These are phyloP conservation scores for Heteropelma amictum DNA, from an alignment of 2,888 invertebrate genomes.

Conservation along the genomic window DNA sequence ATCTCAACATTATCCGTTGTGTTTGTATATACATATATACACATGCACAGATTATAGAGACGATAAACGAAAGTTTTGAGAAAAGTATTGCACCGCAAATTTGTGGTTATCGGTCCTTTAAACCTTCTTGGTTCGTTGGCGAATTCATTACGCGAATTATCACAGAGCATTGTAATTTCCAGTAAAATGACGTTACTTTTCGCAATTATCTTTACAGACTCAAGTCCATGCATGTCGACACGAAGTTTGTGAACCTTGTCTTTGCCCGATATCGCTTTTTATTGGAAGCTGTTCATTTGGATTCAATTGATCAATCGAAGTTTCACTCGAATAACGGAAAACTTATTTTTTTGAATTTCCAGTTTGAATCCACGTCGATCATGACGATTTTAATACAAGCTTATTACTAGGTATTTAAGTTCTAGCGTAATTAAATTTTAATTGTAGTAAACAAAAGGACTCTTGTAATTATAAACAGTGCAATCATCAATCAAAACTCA, in stretches of 20 bases:
- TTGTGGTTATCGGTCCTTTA: neutral
- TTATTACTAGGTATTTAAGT: conserved; percentile 57
- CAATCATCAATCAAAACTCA: conserved; percentile 70
- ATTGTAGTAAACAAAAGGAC: conserved; percentile 3
- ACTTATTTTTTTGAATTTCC: conserved; percentile 37
- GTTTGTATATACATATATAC: conserved; percentile 3
- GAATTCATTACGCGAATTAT: neutral
- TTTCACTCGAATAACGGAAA: neutral
- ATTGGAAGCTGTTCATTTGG: too few relatives aligned
- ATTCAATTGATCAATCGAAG: neutral
- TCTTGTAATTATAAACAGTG: conserved; percentile 74
- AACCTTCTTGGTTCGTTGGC: neutral
- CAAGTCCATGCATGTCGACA: too few relatives aligned
- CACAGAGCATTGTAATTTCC: neutral
- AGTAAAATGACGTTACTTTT: too few relatives aligned
- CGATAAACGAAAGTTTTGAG: neutral
- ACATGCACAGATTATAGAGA: conserved; percentile 7
- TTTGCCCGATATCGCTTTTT: too few relatives aligned
- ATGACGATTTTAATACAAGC: conserved; percentile 72
- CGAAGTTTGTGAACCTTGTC: too few relatives aligned
- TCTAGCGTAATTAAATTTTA: conserved; percentile 56
- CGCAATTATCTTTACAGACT: too few relatives aligned
- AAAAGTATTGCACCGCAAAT: conserved; percentile 28
- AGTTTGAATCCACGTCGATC: conserved; percentile 53
- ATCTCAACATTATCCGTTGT: conserved; percentile 15